A percentile compares a stretch with the other conserved stretches of the same genome.
Evolutionary conservation across 2,113 vertebrate genomes (phyloP).

Genomic region (Elephas maximus): DNA sequence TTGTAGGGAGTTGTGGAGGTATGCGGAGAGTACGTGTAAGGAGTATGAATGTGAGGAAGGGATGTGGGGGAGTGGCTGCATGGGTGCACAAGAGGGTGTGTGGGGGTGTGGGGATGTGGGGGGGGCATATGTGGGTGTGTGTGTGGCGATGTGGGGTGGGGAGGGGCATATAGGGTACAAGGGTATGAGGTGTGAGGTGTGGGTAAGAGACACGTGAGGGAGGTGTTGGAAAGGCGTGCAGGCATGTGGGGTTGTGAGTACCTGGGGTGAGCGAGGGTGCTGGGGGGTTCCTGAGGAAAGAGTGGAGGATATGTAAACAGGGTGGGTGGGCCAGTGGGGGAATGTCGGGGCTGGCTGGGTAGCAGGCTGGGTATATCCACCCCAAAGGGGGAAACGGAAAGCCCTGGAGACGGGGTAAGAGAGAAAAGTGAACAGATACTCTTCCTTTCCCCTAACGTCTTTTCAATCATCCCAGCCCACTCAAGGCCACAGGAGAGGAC

Average conservation of each 20-base stretch:
- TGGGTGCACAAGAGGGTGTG: rapidly evolving
- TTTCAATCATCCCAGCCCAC: background rate
- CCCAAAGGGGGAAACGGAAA: background rate
- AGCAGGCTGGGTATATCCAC: too few relatives aligned
- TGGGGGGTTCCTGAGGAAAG: background rate
- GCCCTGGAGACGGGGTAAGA: background rate
- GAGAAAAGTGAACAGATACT: background rate
- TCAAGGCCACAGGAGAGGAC: background rate
- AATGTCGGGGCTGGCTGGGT: background rate
- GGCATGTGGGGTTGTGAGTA: rapidly evolving
- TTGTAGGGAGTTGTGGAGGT: too few relatives aligned
- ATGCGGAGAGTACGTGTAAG: background rate
- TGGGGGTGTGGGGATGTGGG: too few relatives aligned
- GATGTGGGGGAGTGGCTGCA: background rate
- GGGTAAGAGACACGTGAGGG: background rate
- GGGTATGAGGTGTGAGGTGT: background rate
- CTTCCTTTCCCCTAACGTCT: background rate
- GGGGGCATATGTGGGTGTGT: too few relatives aligned
- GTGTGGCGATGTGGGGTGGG: rapidly evolving
- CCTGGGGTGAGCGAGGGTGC: too few relatives aligned
- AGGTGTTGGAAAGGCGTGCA: background rate
- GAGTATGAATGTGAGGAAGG: background rate
- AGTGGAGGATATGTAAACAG: rapidly evolving
- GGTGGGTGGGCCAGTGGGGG: background rate
- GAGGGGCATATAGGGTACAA: background rate